Base-by-base conservation (phyloP, 2,797 vertebrate species). In the Alectoris magna region DNA sequence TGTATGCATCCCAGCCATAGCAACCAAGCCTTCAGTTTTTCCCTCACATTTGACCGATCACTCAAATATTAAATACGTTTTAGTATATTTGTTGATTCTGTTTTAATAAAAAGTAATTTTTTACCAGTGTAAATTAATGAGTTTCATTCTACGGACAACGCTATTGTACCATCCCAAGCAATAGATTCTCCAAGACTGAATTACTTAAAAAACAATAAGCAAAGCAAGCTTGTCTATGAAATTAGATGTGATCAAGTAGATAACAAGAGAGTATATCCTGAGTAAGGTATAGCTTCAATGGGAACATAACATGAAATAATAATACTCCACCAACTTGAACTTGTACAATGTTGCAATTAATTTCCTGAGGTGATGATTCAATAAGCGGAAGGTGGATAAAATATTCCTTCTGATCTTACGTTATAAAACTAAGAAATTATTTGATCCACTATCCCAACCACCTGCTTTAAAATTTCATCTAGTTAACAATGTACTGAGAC, bases 401-500 rank as follows among this genome's bases (percentile, higher is more conserved):
- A 59, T 77, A 90, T 67, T 92, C 73, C 26, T 63, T 74, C 56
- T 18, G 46, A 81, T 91, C 92, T 84, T 72, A 92, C 34, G 51
- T 72, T 87, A 48, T 34, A 90, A 78, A 92, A 75, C 18, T 43
- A 91, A 72, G 56, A n/a, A 92, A 90, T 75, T 3, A 84, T 75
- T 88, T 78, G 31, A 66, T 92, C 59, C 1, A 7, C 67, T 87
- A 67, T 75, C 43, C 72, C 85, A 88, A 92, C 79, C 91, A 96
- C 95, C 91, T 94, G 89, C 87, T 94, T 83, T 93, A 94, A 90
- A 92, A 94, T 92, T 93, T 86, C 73, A 81, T 91, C 79, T 88
- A 72, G 70, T 91, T 95, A 96, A 94, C 92, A 93, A 91, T 88
- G 92, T 90, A 91, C 76, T 67, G 79, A 95, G 95, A 95, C 89